Evolutionary conservation across 2,888 invertebrate genomes (phyloP).

Genomic region (Anoplius nigerrimus): DNA sequence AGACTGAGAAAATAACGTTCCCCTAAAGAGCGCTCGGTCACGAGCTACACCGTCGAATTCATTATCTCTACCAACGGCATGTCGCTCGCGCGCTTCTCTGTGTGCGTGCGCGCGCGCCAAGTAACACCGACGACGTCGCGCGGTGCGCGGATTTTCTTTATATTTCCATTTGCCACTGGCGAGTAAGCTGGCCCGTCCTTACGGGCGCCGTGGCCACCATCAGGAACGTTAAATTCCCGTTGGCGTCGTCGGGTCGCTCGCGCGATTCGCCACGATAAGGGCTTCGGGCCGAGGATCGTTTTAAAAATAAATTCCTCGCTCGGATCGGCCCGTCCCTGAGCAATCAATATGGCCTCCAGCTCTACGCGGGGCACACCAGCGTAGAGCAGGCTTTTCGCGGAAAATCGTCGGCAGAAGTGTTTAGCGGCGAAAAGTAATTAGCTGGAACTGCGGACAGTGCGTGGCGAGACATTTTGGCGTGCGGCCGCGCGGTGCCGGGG

Average conservation of each 20-base stretch:
- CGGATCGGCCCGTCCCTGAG: conserved; percentile 57
- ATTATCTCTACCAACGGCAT: conserved; percentile 53
- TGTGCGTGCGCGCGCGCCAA: background rate
- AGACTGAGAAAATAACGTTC: conserved; percentile 7
- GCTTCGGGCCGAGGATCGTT: conserved; percentile 37
- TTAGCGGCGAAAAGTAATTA: conserved; percentile 45
- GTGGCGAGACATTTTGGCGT: conserved; percentile 34
- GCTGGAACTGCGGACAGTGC: conserved; percentile 29
- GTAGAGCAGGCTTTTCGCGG: conserved; percentile 42
- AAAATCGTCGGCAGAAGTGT: conserved; percentile 33
- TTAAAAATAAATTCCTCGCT: conserved; percentile 52
- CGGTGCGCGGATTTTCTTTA: background rate
- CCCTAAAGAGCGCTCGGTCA: conserved; percentile 16
- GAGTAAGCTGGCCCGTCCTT: too few species aligned
- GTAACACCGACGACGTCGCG: background rate
- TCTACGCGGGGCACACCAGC: conserved; percentile 51
- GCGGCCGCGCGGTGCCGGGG: conserved; percentile 9
- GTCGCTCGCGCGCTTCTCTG: conserved; percentile 13
- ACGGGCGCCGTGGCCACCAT: conserved; percentile 9
- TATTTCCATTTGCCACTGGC: too few species aligned
- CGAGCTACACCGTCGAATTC: conserved; percentile 44
- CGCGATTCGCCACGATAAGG: conserved; percentile 33
- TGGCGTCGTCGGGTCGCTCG: background rate
- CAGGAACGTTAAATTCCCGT: background rate
- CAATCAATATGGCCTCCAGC: conserved; percentile 66